Evolutionary conservation across 2,113 vertebrate genomes (phyloP).

Genomic region (Lampris incognitus): DNA sequence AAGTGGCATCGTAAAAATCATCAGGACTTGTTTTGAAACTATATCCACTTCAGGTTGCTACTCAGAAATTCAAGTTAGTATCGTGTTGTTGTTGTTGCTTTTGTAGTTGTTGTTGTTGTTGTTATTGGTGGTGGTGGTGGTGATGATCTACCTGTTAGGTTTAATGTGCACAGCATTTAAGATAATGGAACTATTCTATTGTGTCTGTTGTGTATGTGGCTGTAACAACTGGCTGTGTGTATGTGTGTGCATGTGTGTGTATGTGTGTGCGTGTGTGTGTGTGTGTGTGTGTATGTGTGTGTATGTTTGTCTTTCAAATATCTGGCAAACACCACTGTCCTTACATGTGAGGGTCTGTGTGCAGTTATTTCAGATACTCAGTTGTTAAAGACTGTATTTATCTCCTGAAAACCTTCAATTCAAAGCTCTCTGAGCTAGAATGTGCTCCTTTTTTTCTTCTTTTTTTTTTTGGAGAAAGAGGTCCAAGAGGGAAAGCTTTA

Average conservation of each 20-base stretch:
- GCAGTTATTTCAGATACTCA: too few relatives aligned
- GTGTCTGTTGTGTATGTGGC: background rate
- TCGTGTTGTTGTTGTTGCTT: background rate
- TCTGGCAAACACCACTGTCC: too few relatives aligned
- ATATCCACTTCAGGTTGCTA: background rate
- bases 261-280: background rate
- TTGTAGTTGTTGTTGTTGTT: background rate
- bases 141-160: background rate
- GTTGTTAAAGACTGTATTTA: slow-evolving; percentile 3
- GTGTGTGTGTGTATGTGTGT: slow-evolving; percentile 6
- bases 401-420: slow-evolving; percentile 30
- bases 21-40: background rate
- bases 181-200: background rate
- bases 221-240: background rate
- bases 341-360: too few relatives aligned
- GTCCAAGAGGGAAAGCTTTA: background rate
- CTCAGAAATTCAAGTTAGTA: background rate
- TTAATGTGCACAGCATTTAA: background rate
- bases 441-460: slow-evolving; percentile 11
- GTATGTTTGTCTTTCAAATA: background rate
- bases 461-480: slow-evolving; percentile 3
- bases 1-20: background rate
- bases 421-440: slow-evolving; percentile 20
- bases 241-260: background rate
- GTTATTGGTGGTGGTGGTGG: too few relatives aligned